Base-by-base conservation (phyloP, 2,888 invertebrate species). In the Magallana nippona region DNA sequence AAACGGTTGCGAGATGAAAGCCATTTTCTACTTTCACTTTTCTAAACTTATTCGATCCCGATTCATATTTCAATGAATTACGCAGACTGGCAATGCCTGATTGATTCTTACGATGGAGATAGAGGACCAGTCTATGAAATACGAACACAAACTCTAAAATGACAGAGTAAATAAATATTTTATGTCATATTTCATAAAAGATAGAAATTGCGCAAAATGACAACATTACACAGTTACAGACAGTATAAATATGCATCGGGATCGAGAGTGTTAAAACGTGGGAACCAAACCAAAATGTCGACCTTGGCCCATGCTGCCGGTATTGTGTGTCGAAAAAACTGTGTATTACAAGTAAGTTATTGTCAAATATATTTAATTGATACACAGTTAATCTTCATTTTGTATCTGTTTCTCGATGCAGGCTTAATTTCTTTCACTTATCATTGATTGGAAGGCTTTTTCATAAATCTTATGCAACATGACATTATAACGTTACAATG, bases 271-370 rank as follows among this genome's bases (percentile, higher is more conserved):
- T 27, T 0, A 27, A 13, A 71, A 32, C 32, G 22, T 32, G 32
- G 10, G 3, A 22, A 22, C 44, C 44, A 71, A 71, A 71, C 22
- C 60, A 82, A 56, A 63, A 84, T 84, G 84, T 79, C 84, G 56
- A 78, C 84, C 55, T 79, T 84, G 57, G 17, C 55, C 55, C 82
- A 82, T 62, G 82, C 79, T 79, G 63, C 77, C 82, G 60, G 78
- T 58, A 15, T 78, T 27, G 19, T 57, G 57, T 82, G 82, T 58
- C 78, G 78, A 55, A n/a, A 82, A 55, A 82, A 77, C 10, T 82
- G 82, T 71, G 82, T 71, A 56, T 44, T 82, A 55, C 44, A 32
- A 55, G 82, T 82, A 71, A 60, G 19, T 58, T 57, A 19, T 78
- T 55, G 22, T 17, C 17, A 32, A 15, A 32, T 60, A 60, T 60